A percentile compares a stretch with the other conserved stretches of the same genome.
These are phyloP conservation scores for Eucriotettix oculatus DNA, from an alignment of 2,888 invertebrate genomes.

Conservation along the genomic window DNA sequence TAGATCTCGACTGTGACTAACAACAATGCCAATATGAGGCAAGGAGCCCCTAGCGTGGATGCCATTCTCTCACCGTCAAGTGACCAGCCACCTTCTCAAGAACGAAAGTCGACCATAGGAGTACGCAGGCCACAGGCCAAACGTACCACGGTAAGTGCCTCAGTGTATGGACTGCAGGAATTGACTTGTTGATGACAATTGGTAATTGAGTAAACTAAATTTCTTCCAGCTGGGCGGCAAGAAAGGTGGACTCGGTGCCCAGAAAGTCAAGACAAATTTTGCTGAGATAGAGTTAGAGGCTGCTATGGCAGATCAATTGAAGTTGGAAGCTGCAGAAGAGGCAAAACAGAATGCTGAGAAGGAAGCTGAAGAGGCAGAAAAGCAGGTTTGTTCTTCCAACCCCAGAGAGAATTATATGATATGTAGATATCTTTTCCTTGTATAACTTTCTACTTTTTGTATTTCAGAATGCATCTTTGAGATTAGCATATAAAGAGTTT, in stretches of 20 bases:
- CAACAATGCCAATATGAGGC: neutral
- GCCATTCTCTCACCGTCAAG: constrained; percentile 23
- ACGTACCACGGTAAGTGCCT: constrained; percentile 43
- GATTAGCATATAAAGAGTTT: constrained; percentile 61
- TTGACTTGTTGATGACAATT: constrained; percentile 1
- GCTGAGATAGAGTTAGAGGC: constrained; percentile 87
- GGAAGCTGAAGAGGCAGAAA: constrained; percentile 45
- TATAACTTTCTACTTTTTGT: neutral
- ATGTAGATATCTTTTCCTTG: neutral
- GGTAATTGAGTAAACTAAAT: constrained; percentile 8
- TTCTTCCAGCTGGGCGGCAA: constrained; percentile 59
- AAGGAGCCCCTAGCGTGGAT: constrained; percentile 29
- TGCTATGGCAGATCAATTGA: constrained; percentile 63
- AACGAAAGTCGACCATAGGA: constrained; percentile 53
- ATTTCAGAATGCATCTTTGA: constrained; percentile 25
- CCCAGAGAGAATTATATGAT: neutral
- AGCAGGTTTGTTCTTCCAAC: constrained; percentile 20
- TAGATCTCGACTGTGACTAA: no score
- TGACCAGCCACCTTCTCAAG: constrained; percentile 18
- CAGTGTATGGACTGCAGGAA: neutral
- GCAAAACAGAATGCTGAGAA: constrained; percentile 29
- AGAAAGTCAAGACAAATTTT: constrained; percentile 86
- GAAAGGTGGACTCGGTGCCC: constrained; percentile 84
- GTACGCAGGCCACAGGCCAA: constrained; percentile 50
- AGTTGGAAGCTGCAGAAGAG: constrained; percentile 26